Percentiles rank a stretch among this genome's conserved stretches.
These are phyloP conservation scores for Podarcis lilfordi DNA, from an alignment of 2,797 vertebrate genomes.

Conservation along the genomic window DNA sequence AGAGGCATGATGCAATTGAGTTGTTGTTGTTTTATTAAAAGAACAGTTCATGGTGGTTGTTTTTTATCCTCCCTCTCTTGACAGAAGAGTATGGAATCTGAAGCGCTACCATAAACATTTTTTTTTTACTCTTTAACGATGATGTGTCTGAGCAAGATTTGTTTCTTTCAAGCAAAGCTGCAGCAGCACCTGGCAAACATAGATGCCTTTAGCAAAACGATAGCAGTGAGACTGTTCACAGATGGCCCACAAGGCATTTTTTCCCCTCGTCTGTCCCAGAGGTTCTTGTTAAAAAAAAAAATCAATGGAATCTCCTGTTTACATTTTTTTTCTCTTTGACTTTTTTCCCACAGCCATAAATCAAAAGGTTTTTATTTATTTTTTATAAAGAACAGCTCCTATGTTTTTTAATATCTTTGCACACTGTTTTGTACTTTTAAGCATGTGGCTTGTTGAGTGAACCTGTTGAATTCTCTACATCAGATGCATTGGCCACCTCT, in stretches of 20 bases:
- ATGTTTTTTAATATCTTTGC: background rate
- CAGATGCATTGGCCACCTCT: background rate
- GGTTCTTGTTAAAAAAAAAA: background rate
- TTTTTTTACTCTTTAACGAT: background rate
- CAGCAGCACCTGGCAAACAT: background rate
- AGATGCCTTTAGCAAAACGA: background rate
- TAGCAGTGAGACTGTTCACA: background rate
- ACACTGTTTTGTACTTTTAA: background rate
- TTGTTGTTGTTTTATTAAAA: too few relatives aligned
- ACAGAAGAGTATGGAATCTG: background rate
- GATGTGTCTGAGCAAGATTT: conserved; percentile 1
- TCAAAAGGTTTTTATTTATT: background rate
- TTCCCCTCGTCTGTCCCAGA: background rate
- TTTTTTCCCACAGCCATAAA: background rate
- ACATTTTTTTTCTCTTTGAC: background rate
- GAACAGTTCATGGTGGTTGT: too few relatives aligned
- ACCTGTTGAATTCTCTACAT: background rate
- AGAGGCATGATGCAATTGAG: background rate
- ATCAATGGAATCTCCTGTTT: background rate
- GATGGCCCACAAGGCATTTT: background rate
- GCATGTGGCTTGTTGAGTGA: background rate
- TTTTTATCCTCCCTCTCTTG: background rate
- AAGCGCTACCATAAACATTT: background rate
- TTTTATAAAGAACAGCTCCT: background rate
- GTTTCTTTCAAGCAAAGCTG: background rate